Conservation (phyloP, 2,888 invertebrate genomes). For the Aphrophora alni region DNA sequence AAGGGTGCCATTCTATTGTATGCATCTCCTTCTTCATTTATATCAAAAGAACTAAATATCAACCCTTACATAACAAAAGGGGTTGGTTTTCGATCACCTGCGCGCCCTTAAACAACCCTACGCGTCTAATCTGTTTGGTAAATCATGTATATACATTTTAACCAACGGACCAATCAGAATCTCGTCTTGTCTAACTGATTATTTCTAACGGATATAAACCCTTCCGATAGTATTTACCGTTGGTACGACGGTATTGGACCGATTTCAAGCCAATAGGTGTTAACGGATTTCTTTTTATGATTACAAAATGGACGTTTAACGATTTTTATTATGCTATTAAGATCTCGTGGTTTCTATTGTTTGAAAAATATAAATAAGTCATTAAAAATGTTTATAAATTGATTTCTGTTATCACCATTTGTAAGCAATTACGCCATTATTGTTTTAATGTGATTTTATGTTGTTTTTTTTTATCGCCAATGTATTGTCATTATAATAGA, state of each 20-base stretch:
- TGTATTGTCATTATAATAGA: neutral
- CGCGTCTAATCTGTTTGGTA: neutral
- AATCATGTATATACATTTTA: neutral
- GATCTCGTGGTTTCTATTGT: neutral
- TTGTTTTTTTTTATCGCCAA: neutral
- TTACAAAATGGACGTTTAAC: neutral
- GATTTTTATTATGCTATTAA: neutral
- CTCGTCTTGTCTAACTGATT: neutral
- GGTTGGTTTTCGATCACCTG: slow-evolving; percentile 29
- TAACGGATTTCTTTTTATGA: neutral
- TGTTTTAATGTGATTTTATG: neutral
- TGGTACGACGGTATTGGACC: neutral
- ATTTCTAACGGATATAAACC: neutral
- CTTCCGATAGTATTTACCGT: neutral
- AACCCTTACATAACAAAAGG: neutral
- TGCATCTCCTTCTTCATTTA: slow-evolving; percentile 26
- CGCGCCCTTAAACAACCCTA: neutral
- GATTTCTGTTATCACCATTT: too few relatives aligned
- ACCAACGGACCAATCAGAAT: neutral
- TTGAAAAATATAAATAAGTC: neutral
- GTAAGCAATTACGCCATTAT: neutral
- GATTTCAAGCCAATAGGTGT: neutral
- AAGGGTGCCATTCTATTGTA: neutral
- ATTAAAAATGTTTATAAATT: too few relatives aligned
- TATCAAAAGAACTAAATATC: slow-evolving; percentile 29